Conservation (phyloP, 2,888 invertebrate species). For the Pseudococcus viburni region DNA sequence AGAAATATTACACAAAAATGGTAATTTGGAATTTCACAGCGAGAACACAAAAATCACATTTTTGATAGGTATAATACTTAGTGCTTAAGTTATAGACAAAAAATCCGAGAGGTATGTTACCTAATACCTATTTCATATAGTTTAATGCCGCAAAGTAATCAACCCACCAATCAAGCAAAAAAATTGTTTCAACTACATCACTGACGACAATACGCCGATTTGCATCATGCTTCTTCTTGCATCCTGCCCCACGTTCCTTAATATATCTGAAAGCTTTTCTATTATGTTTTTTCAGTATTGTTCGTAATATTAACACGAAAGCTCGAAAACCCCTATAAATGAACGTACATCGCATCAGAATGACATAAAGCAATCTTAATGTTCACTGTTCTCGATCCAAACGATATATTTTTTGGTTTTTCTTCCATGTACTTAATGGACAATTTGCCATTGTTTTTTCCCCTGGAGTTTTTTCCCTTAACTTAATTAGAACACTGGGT, state of each 20-base stretch:
- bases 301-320: constrained; percentile 23
- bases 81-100: too few species aligned
- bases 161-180: too few species aligned
- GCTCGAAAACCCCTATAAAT: constrained; percentile 2
- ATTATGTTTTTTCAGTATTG: constrained; percentile 27
- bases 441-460: constrained; percentile 39
- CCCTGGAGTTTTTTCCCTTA: not conserved
- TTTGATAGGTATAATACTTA: too few species aligned
- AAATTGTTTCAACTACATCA: too few species aligned
- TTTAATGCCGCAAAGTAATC: too few species aligned
- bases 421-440: not conserved
- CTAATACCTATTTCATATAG: too few species aligned
- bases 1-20: too few species aligned
- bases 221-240: too few species aligned
- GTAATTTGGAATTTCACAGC: too few species aligned
- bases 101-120: too few species aligned
- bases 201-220: too few species aligned
- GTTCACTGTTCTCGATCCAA: not conserved
- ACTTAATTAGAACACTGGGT: not conserved
- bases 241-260: not conserved
- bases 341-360: constrained; percentile 26
- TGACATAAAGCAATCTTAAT: constrained; percentile 55
- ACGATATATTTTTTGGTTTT: constrained; percentile 28
- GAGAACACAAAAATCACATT: too few species aligned
- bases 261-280: constrained; percentile 55